Conservation (phyloP, 2,888 invertebrate genomes). For the Imbricaverruca yamaguchii region DNA sequence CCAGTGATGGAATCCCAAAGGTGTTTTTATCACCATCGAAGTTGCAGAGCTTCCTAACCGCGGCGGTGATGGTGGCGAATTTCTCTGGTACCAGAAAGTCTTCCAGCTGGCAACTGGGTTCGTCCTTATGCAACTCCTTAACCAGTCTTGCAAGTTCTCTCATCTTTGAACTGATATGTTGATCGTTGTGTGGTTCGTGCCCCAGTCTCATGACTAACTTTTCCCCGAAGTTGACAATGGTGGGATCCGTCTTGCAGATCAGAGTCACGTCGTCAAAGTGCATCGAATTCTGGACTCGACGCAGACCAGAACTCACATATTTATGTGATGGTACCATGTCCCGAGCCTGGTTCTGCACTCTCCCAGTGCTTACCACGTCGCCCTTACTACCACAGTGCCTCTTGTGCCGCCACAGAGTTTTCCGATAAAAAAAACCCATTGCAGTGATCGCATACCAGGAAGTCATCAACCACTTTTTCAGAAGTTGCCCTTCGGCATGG, state of each 20-base stretch:
- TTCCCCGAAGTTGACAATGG: not conserved
- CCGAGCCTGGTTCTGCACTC: not conserved
- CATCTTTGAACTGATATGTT: not conserved
- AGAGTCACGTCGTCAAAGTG: not conserved
- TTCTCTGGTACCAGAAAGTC: not conserved
- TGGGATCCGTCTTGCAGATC: not conserved
- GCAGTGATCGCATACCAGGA: not conserved
- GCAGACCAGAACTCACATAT: not conserved
- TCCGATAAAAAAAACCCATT: not conserved
- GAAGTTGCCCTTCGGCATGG: not conserved
- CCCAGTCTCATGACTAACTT: not conserved
- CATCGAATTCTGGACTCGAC: not conserved
- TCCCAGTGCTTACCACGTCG: not conserved
- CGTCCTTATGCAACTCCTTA: not conserved
- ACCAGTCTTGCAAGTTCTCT: not conserved
- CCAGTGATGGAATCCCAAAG: not conserved
- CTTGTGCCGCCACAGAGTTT: conserved; percentile 2
- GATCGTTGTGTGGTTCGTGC: not conserved
- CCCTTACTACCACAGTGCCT: not conserved
- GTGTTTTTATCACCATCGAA: not conserved
- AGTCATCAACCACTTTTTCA: not conserved
- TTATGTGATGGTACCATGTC: not conserved
- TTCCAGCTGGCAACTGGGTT: not conserved
- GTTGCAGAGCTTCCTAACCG: not conserved
- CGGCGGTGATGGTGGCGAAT: not conserved